Evolutionary conservation across 2,797 vertebrate genomes (phyloP).

Genomic region (Pipistrellus pygmaeus): DNA sequence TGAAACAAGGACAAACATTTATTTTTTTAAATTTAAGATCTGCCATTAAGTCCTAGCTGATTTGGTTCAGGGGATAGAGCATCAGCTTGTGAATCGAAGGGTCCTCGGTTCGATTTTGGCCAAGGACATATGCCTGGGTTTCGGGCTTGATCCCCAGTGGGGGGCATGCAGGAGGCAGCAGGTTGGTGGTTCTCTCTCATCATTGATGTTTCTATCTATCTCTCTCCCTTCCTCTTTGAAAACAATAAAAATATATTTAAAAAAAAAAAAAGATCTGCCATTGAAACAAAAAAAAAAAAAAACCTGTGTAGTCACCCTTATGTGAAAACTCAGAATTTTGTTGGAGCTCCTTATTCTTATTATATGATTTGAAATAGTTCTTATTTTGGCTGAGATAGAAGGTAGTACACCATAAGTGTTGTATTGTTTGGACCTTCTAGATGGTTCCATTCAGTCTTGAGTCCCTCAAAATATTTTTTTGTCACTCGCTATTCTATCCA

Average conservation of each 20-base stretch:
- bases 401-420: background rate
- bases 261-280: background rate
- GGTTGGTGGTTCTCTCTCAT: too few species aligned
- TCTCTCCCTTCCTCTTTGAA: too few species aligned
- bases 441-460: background rate
- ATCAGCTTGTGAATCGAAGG: too few species aligned
- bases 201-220: too few species aligned
- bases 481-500: background rate
- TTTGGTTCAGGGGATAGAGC: too few species aligned
- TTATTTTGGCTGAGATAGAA: conserved; percentile 64
- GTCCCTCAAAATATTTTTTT: conserved; percentile 15
- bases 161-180: too few species aligned
- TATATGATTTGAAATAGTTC: background rate
- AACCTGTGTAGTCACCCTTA: background rate
- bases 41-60: background rate
- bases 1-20: background rate
- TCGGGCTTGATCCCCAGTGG: too few species aligned
- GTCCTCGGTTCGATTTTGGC: too few species aligned
- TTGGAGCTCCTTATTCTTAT: conserved; percentile 25
- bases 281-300: background rate
- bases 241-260: too few species aligned
- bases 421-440: conserved; percentile 8
- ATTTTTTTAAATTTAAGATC: background rate
- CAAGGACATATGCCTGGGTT: too few species aligned
- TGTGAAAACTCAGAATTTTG: background rate